Evolutionary conservation across 2,113 vertebrate species (phyloP), one percentile per base, ranked within the genome.

Genomic region (Todiramphus chloris): DNA sequence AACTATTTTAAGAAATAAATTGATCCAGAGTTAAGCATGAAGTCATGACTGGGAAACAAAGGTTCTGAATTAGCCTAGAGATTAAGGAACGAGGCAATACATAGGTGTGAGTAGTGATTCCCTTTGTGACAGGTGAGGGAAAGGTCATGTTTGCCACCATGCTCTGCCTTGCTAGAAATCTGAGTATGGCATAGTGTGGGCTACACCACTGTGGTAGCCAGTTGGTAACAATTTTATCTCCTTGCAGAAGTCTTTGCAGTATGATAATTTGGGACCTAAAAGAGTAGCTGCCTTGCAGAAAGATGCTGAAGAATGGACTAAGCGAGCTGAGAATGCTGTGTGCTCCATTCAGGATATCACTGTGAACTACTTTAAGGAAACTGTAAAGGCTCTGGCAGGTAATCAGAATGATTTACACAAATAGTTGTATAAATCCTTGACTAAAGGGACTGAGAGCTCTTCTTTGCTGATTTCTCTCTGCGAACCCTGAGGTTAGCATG

Each of bases 311-410:
- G 98, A 99, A 66, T 99, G 99, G 99, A 98, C 97, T 55, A 97
- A 85, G 37, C 97, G 95, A 91, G 99, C 98, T 21, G 98, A 99
- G 58, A 98, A 98, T 16, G 99, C 99, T 1, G 97, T 99, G 16
- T 97, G 98, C 93, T 99, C 99, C 43, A 99, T 99, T 91, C 99
- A 99, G 95, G 99, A 99, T 93, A 98, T 99, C 97, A 99, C 99
- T 13, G 99, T 99, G 94, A 98, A 98, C 95, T 99, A 99, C 97
- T 99, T 99, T 96, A 98, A 98, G 91, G 98, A 99, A 96, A 99
- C 99, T 18, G 98, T 98, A 33, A 98, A 98, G 81, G 98, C 99
- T 39, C 85, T 99, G 69, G 94, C 98, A 97, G 99, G 99, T 99
- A 98, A 94, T 75, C 9, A 15, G 46, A 55, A 60, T 58, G 39